Evolutionary conservation across 2,113 vertebrate species (phyloP).

Genomic region (Malurus cyaneus): DNA sequence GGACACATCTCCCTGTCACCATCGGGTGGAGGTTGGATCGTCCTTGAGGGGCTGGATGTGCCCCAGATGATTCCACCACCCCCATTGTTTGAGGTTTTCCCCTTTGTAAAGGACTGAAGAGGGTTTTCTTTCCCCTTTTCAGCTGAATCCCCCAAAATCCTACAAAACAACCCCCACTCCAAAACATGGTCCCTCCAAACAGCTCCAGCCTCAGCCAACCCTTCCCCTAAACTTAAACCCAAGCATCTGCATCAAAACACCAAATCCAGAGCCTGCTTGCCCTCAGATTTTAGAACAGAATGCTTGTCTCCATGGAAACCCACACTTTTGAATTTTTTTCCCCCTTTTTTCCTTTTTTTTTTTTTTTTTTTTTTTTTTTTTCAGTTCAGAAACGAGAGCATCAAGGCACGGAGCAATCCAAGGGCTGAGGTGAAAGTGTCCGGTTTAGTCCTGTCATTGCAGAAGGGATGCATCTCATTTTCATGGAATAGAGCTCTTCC

Average conservation of each 20-base stretch:
- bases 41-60: background rate
- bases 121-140: background rate
- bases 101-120: background rate
- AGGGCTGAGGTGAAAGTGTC: background rate
- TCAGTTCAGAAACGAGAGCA: background rate
- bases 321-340: background rate
- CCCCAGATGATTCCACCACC: background rate
- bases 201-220: background rate
- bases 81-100: too few relatives aligned
- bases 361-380: background rate
- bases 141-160: background rate
- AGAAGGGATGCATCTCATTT: background rate
- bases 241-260: slow-evolving; percentile 23
- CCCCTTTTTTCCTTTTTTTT: rapidly evolving
- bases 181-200: background rate
- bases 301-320: slow-evolving; percentile 59
- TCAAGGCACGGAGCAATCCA: background rate
- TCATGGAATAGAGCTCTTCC: background rate
- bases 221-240: background rate
- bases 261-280: background rate
- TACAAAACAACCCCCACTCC: background rate
- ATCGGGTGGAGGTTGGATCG: background rate
- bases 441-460: rapidly evolving
- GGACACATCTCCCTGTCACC: background rate
- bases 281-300: slow-evolving; percentile 43